phyloP scores from a whole-genome alignment of 1,140 invertebrate genomes.

The Panulirus ornatus region DNA sequence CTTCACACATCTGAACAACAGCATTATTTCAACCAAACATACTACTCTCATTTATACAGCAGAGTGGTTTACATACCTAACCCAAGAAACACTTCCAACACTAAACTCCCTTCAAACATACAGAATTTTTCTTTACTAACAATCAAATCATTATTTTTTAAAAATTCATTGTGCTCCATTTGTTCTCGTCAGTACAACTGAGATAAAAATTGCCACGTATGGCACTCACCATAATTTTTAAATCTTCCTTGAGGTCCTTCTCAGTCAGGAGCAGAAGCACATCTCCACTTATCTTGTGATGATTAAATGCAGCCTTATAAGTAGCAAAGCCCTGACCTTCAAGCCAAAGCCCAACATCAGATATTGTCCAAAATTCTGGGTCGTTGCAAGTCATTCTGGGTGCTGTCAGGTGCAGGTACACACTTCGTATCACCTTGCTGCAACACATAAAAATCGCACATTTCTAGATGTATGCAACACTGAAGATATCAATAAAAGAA shows the following conservation, averaged over 20 bases:
- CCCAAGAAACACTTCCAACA: too few species aligned
- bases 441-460: background rate
- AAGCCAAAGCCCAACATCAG: conserved; percentile 65
- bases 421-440: background rate
- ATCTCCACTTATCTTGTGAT: conserved; percentile 87
- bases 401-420: background rate
- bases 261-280: conserved; percentile 86
- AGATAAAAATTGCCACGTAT: too few species aligned
- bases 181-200: too few species aligned
- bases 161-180: too few species aligned
- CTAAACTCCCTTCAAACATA: too few species aligned
- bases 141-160: too few species aligned
- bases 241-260: conserved; percentile 84
- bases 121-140: too few species aligned
- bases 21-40: too few species aligned
- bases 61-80: too few species aligned
- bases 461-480: background rate
- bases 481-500: background rate
- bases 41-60: too few species aligned
- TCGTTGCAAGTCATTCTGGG: conserved; percentile 32
- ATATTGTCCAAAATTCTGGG: conserved; percentile 45
- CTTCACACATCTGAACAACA: too few species aligned
- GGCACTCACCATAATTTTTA: conserved; percentile 81
- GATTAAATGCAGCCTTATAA: conserved; percentile 56
- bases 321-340: conserved; percentile 41